A percentile compares a stretch with the other conserved stretches of the same genome.
Evolutionary conservation across 1,140 invertebrate species (phyloP).

Genomic region (Leptoteleia sp.): DNA sequence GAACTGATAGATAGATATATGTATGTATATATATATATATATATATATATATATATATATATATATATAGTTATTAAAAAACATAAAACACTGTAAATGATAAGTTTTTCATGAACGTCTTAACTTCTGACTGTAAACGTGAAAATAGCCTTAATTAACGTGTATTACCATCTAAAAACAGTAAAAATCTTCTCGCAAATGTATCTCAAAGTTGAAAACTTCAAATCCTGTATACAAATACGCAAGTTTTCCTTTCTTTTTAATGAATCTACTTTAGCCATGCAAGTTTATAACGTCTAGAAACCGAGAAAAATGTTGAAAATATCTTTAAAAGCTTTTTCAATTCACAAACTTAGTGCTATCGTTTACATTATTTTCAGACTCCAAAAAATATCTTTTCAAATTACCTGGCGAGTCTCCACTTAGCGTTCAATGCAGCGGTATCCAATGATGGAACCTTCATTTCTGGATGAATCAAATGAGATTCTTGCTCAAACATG

Average conservation of each 20-base stretch:
- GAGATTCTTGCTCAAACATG: slow-evolving; percentile 79
- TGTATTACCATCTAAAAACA: slow-evolving; percentile 52
- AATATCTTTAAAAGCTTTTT: slow-evolving; percentile 11
- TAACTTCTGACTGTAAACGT: background rate
- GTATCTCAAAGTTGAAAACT: slow-evolving; percentile 8
- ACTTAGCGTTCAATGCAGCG: slow-evolving; percentile 77
- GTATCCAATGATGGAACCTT: slow-evolving; percentile 77
- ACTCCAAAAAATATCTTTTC: slow-evolving; percentile 1
- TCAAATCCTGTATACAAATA: slow-evolving; percentile 54
- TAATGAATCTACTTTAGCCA: slow-evolving; percentile 53
- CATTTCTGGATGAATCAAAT: slow-evolving; percentile 77
- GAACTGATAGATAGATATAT: too few relatives aligned
- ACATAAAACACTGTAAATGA: slow-evolving; percentile 48
- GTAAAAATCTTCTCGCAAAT: slow-evolving; percentile 20
- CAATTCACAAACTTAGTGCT: slow-evolving; percentile 35
- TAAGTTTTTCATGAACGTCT: slow-evolving; percentile 16
- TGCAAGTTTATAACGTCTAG: slow-evolving; percentile 60
- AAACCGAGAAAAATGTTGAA: slow-evolving; percentile 33
- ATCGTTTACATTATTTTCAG: slow-evolving; percentile 13
- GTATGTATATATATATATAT: too few relatives aligned
- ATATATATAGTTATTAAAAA: too few relatives aligned
- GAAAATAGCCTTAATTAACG: slow-evolving; percentile 4
- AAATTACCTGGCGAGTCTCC: slow-evolving; percentile 77
- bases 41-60: too few relatives aligned
- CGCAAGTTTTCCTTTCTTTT: slow-evolving; percentile 64